Evolutionary conservation across 2,888 invertebrate species (phyloP).

Genomic region (Myopa testacea): DNA sequence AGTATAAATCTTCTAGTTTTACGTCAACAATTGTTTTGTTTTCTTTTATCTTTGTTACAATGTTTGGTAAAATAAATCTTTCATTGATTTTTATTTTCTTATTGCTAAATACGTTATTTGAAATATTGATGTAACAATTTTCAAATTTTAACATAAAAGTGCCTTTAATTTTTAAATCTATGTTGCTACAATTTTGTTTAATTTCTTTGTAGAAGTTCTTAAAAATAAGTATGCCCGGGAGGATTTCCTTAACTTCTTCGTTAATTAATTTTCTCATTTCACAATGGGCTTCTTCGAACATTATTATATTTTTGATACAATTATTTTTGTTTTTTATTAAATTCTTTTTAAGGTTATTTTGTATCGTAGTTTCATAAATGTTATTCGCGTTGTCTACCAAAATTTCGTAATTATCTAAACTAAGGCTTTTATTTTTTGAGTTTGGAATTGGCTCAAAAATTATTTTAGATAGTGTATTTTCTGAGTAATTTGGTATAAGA

Average conservation of each 20-base stretch:
- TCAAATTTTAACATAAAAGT: slow-evolving; percentile 42
- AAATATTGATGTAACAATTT: slow-evolving; percentile 40
- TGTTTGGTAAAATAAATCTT: slow-evolving; percentile 39
- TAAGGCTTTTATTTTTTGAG: slow-evolving; percentile 23
- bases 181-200: slow-evolving; percentile 39
- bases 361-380: slow-evolving; percentile 26
- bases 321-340: slow-evolving; percentile 25
- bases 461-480: slow-evolving; percentile 32
- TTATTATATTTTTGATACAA: too few species aligned
- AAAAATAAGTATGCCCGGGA: slow-evolving; percentile 36
- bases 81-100: slow-evolving; percentile 39
- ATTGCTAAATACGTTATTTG: slow-evolving; percentile 39
- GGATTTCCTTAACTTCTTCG: slow-evolving; percentile 30
- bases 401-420: slow-evolving; percentile 28
- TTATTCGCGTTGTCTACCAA: slow-evolving; percentile 35
- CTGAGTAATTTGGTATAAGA: slow-evolving; percentile 28
- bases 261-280: too few species aligned
- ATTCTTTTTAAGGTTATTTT: slow-evolving; percentile 37
- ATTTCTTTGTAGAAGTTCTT: slow-evolving; percentile 40
- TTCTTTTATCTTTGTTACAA: slow-evolving; percentile 42
- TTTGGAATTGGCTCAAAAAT: slow-evolving; percentile 32
- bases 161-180: slow-evolving; percentile 36
- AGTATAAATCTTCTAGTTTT: slow-evolving; percentile 33
- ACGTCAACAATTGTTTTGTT: slow-evolving; percentile 32
- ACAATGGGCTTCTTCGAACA: too few species aligned